Evolutionary conservation across 2,113 vertebrate species (phyloP), one percentile per base, ranked within the genome.

Genomic region (Pipra filicauda): DNA sequence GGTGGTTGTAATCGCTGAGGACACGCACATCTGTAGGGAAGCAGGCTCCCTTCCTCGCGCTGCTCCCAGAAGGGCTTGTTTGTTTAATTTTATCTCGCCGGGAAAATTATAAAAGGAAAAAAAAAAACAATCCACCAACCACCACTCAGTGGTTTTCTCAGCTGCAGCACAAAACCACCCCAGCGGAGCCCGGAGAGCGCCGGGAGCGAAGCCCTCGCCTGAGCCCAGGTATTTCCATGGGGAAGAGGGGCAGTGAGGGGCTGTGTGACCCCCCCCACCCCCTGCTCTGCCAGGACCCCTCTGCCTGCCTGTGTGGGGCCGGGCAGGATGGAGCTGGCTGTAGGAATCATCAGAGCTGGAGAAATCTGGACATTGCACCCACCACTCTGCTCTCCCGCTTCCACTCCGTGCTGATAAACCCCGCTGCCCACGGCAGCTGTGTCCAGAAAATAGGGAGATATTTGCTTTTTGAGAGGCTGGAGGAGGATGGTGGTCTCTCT

Each of bases 1-100:
- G 1, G 46, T 5, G 20, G 92, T 69, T 91, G 92, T 89, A 76
- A 83, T 73, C 9, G 20, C 86, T 85, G 91, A 91, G 88, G 95
- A 94, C 94, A 94, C 3, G 28, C 91, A 83, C 94, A 95, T 92
- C 96, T 93, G 94, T 88, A 95, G 94, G 75, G 61, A 84, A 93
- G 91, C 94, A 95, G 95, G 83, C 92, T 93, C 85, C 92, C 79
- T 92, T 88, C 95, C 92, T 90, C 8, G 12, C 11, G 4, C 39
- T 51, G 85, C 91, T 96, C 91, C 88, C 83, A 95, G 94, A 92
- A 96, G 88, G 83, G 83, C 76, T 95, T 88, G 89, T 95, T 91
- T 96, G 90, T 96, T 96, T 96, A 91, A 94, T 95, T 95, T 97
- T 95, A 88, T 94, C 95, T 94, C n/a, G 5, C 64, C 12, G 85